Base-by-base conservation (phyloP, 2,113 vertebrate species). In the Pycnonotus jocosus region DNA sequence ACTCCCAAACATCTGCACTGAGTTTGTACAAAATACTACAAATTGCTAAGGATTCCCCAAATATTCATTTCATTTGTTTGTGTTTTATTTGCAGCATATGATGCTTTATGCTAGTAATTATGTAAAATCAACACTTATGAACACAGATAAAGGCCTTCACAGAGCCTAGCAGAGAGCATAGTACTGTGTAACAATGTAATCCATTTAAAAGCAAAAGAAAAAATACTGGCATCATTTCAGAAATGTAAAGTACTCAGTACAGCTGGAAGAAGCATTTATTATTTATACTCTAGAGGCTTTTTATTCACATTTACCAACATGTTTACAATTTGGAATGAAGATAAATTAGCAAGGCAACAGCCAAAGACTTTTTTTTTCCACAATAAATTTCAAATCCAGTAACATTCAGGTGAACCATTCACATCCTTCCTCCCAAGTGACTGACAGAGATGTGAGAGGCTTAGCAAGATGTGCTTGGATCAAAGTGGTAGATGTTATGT, bases 251-350 rank as follows among this genome's bases (percentile, higher is more conserved):
- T 5, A 7, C 40, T 70, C 65, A n/a, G 38, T 80, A 44, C 57
- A 83, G 90, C 94, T 92, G 72, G 79, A 93, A 93, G 70, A 88
- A 50, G 69, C 47, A 74, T 88, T 93, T 84, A 84, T 95, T 95
- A 96, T 94, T 86, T 87, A 91, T 81, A 54, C 53, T 53, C 65
- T 30, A 24, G 44, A 80, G 77, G 54, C 58, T 91, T 84, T 92
- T 91, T 80, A 90, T 95, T 95, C 87, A 90, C 80, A 66, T 86
- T 90, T 72, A 89, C 69, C 72, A 83, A 72, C 84, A 74, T 31
- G 48, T 70, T 91, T 94, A 71, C 83, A 28, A 30, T 84, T 91
- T 81, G 48, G 30, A 93, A 92, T 65, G 89, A 94, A 87, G 77
- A 92, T 70, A 61, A 95, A 88, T 90, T 88, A 90, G 60, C 68